phyloP scores from a whole-genome alignment of 2,113 vertebrate genomes.

The Calypte anna region DNA sequence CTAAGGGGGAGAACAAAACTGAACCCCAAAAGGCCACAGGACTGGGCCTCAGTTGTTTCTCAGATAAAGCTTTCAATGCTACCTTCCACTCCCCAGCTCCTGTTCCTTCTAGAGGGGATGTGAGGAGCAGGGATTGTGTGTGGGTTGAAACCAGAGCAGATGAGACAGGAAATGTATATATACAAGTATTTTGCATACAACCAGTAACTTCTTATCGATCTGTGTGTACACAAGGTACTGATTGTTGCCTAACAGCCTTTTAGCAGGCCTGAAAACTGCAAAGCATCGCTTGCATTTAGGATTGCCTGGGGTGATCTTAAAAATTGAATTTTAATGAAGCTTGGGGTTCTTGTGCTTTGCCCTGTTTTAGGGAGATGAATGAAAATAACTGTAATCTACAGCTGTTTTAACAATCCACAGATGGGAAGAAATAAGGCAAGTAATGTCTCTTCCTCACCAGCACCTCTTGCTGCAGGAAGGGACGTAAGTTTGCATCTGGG shows the following conservation, averaged over 20 bases:
- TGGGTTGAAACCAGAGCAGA: not conserved
- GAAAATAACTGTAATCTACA: not conserved
- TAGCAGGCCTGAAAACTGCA: no score
- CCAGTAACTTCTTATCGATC: not conserved
- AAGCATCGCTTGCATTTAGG: not conserved
- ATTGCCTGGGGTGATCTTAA: not conserved
- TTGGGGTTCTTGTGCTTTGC: not conserved
- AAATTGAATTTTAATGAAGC: not conserved
- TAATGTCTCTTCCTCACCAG: not conserved
- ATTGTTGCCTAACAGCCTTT: not conserved
- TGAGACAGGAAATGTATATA: not conserved
- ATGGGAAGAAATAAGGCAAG: not conserved
- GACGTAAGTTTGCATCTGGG: not conserved
- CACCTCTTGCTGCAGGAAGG: not conserved
- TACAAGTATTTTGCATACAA: fast-evolving
- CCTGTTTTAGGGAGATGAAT: not conserved
- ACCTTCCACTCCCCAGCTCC: not conserved
- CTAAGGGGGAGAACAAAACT: not conserved
- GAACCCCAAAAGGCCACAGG: not conserved
- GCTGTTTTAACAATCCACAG: not conserved
- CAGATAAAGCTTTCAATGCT: not conserved
- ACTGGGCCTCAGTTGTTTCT: not conserved
- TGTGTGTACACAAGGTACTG: not conserved
- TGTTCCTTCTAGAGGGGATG: not conserved
- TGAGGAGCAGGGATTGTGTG: not conserved